Conservation (phyloP, 2,888 invertebrate species). For the Cephus runcator region DNA sequence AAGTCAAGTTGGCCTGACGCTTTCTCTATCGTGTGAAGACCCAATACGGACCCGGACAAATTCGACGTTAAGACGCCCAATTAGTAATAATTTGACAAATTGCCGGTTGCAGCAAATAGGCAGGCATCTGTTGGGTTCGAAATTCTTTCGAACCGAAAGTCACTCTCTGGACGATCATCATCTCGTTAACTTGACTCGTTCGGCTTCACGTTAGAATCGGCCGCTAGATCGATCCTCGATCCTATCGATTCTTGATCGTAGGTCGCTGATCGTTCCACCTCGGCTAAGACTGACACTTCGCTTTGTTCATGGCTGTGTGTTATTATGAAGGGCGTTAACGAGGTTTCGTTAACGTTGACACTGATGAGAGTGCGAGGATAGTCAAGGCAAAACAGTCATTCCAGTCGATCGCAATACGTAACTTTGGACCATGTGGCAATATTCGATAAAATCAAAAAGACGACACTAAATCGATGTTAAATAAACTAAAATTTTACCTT, state of each 20-base stretch:
- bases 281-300: not conserved
- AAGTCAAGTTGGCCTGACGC: not conserved
- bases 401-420: not conserved
- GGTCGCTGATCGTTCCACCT: not conserved
- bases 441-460: not conserved
- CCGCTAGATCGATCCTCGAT: not conserved
- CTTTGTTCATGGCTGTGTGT: not conserved
- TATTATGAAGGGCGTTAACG: conserved; percentile 2
- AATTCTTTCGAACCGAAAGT: conserved; percentile 43
- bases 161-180: conserved; percentile 47
- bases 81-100: conserved; percentile 49
- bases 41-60: conserved; percentile 7
- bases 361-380: not conserved
- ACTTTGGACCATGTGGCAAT: not conserved
- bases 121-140: conserved; percentile 43
- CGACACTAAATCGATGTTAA: not conserved
- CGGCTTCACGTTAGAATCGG: not conserved
- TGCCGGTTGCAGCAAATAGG: conserved; percentile 37
- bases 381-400: not conserved
- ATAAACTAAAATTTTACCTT: not conserved
- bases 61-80: conserved; percentile 47
- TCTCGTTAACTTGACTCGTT: conserved; percentile 34
- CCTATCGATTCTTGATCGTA: not conserved
- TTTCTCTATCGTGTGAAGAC: not conserved
- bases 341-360: not conserved